Evolutionary conservation across 2,797 vertebrate species (phyloP).

Genomic region (Monodelphis domestica): DNA sequence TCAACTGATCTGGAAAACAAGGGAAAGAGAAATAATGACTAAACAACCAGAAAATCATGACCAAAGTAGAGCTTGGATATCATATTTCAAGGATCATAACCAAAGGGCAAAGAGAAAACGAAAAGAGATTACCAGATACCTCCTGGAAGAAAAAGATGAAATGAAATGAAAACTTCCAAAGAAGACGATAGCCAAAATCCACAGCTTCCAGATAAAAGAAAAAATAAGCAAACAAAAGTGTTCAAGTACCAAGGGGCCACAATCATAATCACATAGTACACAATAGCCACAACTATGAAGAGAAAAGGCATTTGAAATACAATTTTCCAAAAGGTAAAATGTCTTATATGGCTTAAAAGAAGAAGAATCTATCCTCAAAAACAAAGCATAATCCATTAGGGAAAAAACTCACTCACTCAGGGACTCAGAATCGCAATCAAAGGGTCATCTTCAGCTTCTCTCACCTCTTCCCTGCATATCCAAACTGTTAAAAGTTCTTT

Average conservation of each 20-base stretch:
- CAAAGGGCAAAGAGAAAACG: not conserved
- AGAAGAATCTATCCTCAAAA: not conserved
- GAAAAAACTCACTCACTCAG: not conserved
- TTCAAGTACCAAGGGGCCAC: not conserved
- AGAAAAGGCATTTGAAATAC: not conserved
- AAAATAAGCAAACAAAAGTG: not conserved
- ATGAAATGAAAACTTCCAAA: too few species aligned
- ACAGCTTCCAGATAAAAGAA: not conserved
- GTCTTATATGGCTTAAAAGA: not conserved
- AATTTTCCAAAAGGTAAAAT: not conserved
- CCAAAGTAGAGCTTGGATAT: not conserved
- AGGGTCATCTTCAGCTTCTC: not conserved
- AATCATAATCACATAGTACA: not conserved
- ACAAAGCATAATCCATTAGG: not conserved
- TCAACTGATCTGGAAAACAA: not conserved
- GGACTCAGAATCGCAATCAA: not conserved
- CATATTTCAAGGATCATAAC: not conserved
- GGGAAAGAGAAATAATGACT: not conserved
- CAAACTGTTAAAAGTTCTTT: not conserved
- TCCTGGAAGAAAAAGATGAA: not conserved
- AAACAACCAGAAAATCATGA: not conserved
- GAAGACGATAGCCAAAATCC: not conserved
- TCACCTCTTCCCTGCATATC: not conserved
- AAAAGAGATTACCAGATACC: not conserved
- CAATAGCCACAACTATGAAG: not conserved